Evolutionary conservation across 2,888 invertebrate species (phyloP), one percentile per base, ranked within the genome.

Genomic region (Trichacis sp.): DNA sequence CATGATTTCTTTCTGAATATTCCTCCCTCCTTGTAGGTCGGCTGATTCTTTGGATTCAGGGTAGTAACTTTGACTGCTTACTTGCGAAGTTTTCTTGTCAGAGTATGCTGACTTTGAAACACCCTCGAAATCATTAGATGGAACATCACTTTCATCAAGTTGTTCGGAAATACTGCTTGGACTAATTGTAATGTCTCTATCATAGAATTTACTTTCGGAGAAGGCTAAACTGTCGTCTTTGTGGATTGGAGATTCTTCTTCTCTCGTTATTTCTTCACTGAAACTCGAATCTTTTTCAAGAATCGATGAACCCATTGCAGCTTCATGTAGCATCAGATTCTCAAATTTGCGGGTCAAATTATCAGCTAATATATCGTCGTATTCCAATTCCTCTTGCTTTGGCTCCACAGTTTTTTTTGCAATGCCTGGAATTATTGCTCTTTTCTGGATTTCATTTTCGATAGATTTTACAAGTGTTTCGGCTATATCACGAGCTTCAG

Each of bases 151-250:
- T 18, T 78, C 77, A 53, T 81, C 81, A 2, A 80, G 61, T 14
- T 75, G 79, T 20, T 83, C 83, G 1, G 83, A 82, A 30, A 81
- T 78, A 52, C 81, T 83, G 43, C 80, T 82, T 0, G 82, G 79
- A 56, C 83, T 83, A 63, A 80, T 72, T 2, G 81, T 80, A 5
- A 79, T 76, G 36, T 83, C 82, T 53, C 76, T 70, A 2, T 82
- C 81, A 0, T 71, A 65, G 0, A 75, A 24, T 60, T 70, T 77
- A 0, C 64, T 72, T 9, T 76, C 77, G 1, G 73, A 76, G 1
- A 76, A 61, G n/a, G 70, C 69, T 2, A 68, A 64, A 11, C 80
- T 81, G 8, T 74, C 78, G 18, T 81, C 80, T 8, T 64, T 73
- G 0, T 68, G 73, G 4, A 64, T 58, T 1, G 77, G 80, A 0